Evolutionary conservation across 2,888 invertebrate genomes (phyloP).

Genomic region (Drosophila maculinotata): DNA sequence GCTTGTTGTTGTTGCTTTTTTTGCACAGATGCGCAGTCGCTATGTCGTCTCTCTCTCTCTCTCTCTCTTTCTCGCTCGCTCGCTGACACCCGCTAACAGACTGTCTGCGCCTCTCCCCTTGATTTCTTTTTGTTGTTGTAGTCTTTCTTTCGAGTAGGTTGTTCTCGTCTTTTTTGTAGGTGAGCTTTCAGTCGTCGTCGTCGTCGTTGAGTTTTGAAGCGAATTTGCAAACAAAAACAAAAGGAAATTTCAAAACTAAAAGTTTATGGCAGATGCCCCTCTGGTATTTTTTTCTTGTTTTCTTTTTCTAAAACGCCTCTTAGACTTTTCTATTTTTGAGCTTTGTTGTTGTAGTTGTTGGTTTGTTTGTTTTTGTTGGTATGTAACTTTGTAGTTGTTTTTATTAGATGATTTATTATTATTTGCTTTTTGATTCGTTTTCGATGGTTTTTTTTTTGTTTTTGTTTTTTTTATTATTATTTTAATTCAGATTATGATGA

Average conservation of each 20-base stretch:
- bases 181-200: conserved; percentile 49
- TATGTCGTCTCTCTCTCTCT: conserved; percentile 53
- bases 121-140: conserved; percentile 17
- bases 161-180: conserved; percentile 41
- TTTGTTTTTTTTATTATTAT: conserved; percentile 74
- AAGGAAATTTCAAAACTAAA: conserved; percentile 72
- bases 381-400: conserved; percentile 65
- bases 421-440: conserved; percentile 81
- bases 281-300: conserved; percentile 21
- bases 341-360: conserved; percentile 69
- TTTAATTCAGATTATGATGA: conserved; percentile 84
- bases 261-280: conserved; percentile 73
- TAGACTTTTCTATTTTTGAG: conserved; percentile 77
- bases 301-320: conserved; percentile 50
- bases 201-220: conserved; percentile 38
- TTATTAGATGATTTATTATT: conserved; percentile 83
- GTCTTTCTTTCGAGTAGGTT: conserved; percentile 31
- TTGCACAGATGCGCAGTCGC: conserved; percentile 72
- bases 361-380: conserved; percentile 57
- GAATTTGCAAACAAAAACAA: conserved; percentile 69
- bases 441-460: conserved; percentile 78
- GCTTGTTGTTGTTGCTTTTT: conserved; percentile 40
- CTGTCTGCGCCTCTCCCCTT: conserved; percentile 24
- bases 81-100: conserved; percentile 42
- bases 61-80: conserved; percentile 25